These are phyloP conservation scores for Lagopus leucura DNA, from an alignment of 2,113 vertebrate genomes.

Conservation along the genomic window DNA sequence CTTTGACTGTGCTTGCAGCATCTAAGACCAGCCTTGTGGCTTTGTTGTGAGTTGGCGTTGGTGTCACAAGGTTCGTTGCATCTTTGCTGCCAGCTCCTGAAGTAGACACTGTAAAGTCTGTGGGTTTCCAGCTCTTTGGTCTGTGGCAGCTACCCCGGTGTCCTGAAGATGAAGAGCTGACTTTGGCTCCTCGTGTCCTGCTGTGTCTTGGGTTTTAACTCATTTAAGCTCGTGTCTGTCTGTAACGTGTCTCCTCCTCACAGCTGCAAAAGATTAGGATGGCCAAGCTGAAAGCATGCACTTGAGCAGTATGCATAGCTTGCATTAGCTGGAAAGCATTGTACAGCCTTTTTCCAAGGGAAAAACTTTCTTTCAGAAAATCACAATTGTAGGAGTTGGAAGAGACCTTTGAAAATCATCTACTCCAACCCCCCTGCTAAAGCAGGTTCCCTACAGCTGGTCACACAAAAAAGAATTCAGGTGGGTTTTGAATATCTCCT, in stretches of 20 bases:
- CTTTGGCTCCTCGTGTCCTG: background rate
- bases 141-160: background rate
- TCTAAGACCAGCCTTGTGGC: accelerated
- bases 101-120: background rate
- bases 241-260: background rate
- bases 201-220: background rate
- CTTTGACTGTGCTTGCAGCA: background rate
- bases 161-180: background rate
- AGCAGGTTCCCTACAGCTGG: too few species aligned
- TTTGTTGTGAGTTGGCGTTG: background rate
- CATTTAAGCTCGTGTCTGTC: background rate
- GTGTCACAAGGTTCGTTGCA: background rate
- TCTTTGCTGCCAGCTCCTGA: background rate
- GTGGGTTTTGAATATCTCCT: too few species aligned
- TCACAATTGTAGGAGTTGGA: too few species aligned
- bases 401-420: too few species aligned
- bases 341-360: background rate
- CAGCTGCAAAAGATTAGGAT: background rate
- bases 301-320: background rate
- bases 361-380: background rate
- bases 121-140: background rate
- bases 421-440: too few species aligned
- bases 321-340: background rate
- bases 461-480: too few species aligned
- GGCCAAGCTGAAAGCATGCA: background rate